A percentile compares a stretch with the other conserved stretches of the same genome.
Conservation (phyloP, 2,797 vertebrate genomes). For the Crocodylus rhombifer region DNA sequence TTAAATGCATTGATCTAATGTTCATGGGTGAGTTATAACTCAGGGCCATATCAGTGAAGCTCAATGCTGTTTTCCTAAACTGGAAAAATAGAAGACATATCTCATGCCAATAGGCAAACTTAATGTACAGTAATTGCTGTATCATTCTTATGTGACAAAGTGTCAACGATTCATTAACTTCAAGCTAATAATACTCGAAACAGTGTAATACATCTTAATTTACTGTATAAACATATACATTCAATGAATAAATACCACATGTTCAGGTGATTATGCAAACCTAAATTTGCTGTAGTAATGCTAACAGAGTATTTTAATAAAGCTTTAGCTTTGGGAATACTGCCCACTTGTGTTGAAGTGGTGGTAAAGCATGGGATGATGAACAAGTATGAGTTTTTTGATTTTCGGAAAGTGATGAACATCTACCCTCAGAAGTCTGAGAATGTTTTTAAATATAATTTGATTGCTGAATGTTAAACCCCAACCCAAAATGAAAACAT, state of each 20-base stretch:
- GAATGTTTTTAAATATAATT: not conserved
- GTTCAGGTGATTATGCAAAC: not conserved
- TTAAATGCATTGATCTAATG: not conserved
- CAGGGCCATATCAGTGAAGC: not conserved
- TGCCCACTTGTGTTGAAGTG: constrained; percentile 64
- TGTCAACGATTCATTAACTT: not conserved
- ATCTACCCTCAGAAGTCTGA: no score
- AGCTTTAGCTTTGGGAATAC: constrained; percentile 37
- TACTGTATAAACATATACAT: not conserved
- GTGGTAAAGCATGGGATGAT: not conserved
- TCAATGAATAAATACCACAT: not conserved
- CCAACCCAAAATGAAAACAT: not conserved
- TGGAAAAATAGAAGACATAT: not conserved
- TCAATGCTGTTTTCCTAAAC: not conserved
- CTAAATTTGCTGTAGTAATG: not conserved
- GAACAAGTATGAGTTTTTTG: no score
- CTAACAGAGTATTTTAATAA: fast-evolving
- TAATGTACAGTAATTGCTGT: not conserved
- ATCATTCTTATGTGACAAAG: not conserved
- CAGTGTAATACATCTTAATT: not conserved
- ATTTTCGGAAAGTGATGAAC: no score
- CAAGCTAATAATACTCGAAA: not conserved
- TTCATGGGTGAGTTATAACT: not conserved
- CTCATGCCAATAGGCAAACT: not conserved
- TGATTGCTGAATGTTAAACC: not conserved